phyloP scores from a whole-genome alignment of 2,797 vertebrate genomes.

The Enteromius trimaculatus region DNA sequence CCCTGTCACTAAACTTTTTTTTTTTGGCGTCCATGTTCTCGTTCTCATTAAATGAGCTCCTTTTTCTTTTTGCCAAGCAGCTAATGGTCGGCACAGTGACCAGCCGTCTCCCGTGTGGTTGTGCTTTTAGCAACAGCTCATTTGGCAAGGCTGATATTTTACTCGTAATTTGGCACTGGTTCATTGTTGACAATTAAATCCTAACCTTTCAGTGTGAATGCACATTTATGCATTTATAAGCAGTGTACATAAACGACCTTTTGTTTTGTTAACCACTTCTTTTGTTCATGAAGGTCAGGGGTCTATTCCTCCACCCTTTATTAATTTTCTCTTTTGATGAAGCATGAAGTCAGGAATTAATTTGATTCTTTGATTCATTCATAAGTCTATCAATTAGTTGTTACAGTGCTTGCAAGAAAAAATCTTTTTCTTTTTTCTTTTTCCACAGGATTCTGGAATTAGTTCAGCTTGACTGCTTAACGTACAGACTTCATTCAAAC shows the following conservation, averaged over 20 bases:
- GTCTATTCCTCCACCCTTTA: slow-evolving; percentile 4
- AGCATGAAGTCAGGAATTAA: slow-evolving; percentile 14
- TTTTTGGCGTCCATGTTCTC: background rate
- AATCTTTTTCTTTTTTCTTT: background rate
- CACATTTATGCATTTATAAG: background rate
- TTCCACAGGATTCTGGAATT: background rate
- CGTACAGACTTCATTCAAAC: background rate
- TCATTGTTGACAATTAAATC: slow-evolving; percentile 10
- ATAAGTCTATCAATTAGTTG: background rate
- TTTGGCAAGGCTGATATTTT: slow-evolving; percentile 29
- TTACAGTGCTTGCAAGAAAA: background rate
- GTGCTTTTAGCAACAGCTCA: slow-evolving; percentile 34
- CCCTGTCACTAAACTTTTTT: background rate
- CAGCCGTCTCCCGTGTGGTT: background rate
- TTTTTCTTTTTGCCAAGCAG: slow-evolving; percentile 14
- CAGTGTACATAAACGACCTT: background rate
- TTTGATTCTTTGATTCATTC: slow-evolving; percentile 10
- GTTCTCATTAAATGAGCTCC: background rate
- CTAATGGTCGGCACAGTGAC: slow-evolving; percentile 9
- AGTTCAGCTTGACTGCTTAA: background rate
- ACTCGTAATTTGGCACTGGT: background rate
- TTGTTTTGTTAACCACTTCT: slow-evolving; percentile 8
- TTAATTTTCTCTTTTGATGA: slow-evolving; percentile 12
- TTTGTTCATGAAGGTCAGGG: background rate
- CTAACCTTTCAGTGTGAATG: background rate